phyloP scores from a whole-genome alignment of 2,113 vertebrate genomes.

The Lamprologus callipterus region DNA sequence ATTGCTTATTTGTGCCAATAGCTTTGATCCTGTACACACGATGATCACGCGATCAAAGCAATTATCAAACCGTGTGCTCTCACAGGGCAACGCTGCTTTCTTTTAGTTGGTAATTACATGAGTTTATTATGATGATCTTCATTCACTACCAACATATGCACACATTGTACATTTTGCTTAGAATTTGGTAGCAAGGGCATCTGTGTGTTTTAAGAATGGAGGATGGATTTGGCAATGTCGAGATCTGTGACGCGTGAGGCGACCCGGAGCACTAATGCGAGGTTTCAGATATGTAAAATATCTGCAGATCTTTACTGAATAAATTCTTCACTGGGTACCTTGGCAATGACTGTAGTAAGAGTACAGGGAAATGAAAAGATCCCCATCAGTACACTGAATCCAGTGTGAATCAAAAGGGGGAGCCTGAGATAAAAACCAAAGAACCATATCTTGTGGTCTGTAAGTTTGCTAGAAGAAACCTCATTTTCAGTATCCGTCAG shows the following conservation, averaged over 20 bases:
- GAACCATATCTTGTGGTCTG: background rate
- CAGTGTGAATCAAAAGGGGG: background rate
- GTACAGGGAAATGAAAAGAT: conserved; percentile 20
- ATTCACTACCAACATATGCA: background rate
- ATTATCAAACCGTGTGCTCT: background rate
- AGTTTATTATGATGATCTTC: background rate
- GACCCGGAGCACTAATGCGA: background rate
- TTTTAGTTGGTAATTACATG: background rate
- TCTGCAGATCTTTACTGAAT: background rate
- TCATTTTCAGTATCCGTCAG: background rate
- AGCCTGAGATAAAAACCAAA: background rate
- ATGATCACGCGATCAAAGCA: background rate
- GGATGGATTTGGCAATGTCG: background rate
- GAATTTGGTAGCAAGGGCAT: background rate
- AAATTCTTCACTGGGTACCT: background rate
- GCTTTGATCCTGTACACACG: background rate
- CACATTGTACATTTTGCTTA: background rate
- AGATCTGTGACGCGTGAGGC: background rate
- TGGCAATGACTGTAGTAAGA: conserved; percentile 42
- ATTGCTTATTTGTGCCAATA: background rate
- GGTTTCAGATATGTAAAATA: background rate
- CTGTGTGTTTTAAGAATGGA: background rate
- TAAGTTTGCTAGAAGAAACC: background rate
- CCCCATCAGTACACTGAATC: background rate
- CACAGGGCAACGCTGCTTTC: background rate